phyloP scores from a whole-genome alignment of 2,797 vertebrate genomes.

The Falco naumanni region DNA sequence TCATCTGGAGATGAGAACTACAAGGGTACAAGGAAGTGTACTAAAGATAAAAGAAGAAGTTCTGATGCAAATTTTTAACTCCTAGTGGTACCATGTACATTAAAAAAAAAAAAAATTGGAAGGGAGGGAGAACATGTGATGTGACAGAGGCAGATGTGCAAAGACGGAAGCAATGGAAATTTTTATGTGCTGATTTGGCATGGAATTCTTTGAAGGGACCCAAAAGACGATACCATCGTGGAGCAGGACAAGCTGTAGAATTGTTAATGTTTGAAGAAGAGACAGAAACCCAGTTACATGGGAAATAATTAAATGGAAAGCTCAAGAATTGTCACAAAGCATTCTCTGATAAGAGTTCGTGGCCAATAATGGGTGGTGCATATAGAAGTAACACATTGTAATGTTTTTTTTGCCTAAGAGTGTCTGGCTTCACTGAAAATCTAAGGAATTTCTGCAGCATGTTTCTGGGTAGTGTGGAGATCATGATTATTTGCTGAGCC shows the following conservation, averaged over 20 bases:
- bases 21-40: neutral
- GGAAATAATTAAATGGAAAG: neutral
- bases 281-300: neutral
- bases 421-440: neutral
- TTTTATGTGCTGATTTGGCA: neutral
- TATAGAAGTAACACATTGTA: neutral
- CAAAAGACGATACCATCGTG: fast-evolving
- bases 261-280: neutral
- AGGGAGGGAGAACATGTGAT: fast-evolving
- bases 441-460: neutral
- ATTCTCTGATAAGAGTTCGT: neutral
- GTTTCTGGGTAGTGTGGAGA: neutral
- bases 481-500: neutral
- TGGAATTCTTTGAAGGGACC: neutral
- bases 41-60: neutral
- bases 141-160: neutral
- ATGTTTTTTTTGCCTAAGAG: neutral
- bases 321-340: neutral
- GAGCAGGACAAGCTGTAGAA: neutral
- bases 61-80: neutral
- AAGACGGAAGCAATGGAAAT: neutral
- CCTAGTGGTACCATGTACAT: neutral
- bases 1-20: neutral
- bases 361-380: neutral
- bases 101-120: neutral